Evolutionary conservation across 2,888 invertebrate genomes (phyloP), one percentile per base, ranked within the genome.

Genomic region (Erannis defoliaria): DNA sequence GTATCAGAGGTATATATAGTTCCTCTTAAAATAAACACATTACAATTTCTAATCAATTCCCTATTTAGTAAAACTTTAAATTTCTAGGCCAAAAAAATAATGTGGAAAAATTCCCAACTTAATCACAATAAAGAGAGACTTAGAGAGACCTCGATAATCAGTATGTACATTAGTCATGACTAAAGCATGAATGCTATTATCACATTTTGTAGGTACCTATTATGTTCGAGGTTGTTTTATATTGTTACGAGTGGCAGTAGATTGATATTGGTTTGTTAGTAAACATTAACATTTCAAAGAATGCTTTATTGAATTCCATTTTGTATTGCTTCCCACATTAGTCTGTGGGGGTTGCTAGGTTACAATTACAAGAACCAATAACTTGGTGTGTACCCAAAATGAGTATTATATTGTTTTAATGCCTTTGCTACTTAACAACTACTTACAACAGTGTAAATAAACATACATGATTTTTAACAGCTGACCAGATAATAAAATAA

Each of bases 181-280:
- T 1, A 35, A 35, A 35, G 35, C 14, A 35, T 16, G 18, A 8
- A 38, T 35, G 14, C 16, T 38, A 38, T 38, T 38, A 38, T 18
- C 38, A 38, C n/a, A 38, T 38, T 18, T 16, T 18, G 18, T 18
- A 40, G 12, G 12, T 12, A 40, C 5, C 8, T 6, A 37, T 8
- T 37, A 3, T 37, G 18, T 10, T 8, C n/a, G 14, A 35, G 5
- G 6, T 35, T 14, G 35, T n/a, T 40, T 14, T 14, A 26, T 43
- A 14, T 3, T 43, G 14, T 50, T 37, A 23, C 23, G 35, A 10
- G n/a, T 21, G n/a, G 5, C 18, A 18, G 8, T 19, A 33, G 10
- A 48, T 35, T 61, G 35, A 23, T 57, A 60, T 62, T 63, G 58
- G 62, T 62, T 58, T 71, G 69, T 74, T 70, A 54, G 66, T 72